These are phyloP conservation scores for Trogon melanurus DNA, from an alignment of 2,113 vertebrate genomes.

Conservation along the genomic window DNA sequence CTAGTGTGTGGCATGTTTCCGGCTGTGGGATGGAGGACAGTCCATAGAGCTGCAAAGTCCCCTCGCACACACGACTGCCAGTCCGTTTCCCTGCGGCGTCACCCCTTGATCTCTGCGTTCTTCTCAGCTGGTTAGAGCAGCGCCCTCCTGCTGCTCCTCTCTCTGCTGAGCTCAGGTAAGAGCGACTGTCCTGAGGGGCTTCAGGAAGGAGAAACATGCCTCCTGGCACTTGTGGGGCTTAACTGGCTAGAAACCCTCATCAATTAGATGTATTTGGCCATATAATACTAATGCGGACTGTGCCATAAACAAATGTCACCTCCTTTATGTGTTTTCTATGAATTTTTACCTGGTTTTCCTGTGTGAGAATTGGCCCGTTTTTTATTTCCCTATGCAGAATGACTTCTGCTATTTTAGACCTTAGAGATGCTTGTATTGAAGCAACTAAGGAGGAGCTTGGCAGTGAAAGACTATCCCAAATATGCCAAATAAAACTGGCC, in stretches of 20 bases:
- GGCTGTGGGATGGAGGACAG: neutral
- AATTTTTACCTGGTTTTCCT: neutral
- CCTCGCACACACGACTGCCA: neutral
- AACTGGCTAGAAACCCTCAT: neutral
- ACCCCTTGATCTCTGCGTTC: neutral
- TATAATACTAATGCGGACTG: neutral
- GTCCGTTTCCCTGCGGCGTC: neutral
- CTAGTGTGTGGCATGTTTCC: neutral
- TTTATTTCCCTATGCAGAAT: neutral
- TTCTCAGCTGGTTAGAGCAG: neutral
- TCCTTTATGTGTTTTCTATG: neutral
- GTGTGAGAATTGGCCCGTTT: neutral
- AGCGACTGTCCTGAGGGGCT: neutral
- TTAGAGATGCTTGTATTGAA: conserved; percentile 1
- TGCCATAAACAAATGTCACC: neutral
- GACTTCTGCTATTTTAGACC: conserved; percentile 44
- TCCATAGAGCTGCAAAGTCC: neutral
- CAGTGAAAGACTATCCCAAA: conserved; percentile 32
- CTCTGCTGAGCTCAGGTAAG: neutral
- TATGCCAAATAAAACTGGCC: conserved; percentile 58
- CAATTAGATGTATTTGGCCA: neutral
- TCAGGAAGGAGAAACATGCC: neutral
- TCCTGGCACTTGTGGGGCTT: neutral
- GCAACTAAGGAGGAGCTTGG: conserved; percentile 36
- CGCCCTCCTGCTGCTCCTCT: neutral